Evolutionary conservation across 92 coral and sea anemone genomes (phyloP), one percentile per base, ranked within the genome.

Genomic region (Bergia puertoricense): DNA sequence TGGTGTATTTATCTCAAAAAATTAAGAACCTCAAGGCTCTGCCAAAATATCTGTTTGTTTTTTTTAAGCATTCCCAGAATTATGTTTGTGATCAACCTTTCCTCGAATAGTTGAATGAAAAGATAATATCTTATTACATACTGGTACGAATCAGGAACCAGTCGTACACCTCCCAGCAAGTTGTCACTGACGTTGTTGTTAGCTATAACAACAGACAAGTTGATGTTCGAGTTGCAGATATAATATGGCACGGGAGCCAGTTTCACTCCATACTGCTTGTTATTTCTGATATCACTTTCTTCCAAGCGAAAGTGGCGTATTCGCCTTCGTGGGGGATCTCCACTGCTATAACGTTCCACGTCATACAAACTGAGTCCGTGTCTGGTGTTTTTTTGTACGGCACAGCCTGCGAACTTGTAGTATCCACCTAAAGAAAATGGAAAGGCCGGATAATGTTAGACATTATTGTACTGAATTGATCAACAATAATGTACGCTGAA

Each of bases 301-400:
- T 36, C 30, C 1, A 92, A 46, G 39, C 45, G 51, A 11, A 90
- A 42, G 16, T 43, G 46, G 1, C 76, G 18, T 18, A 90, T 85
- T 11, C 85, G 89, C 38, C 90, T 72, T 40, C 65, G 81, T 5
- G 88, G 88, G 46, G 54, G 69, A 14, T 68, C 48, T 51, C 37
- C 51, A 15, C 76, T 38, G 45, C 48, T 37, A 54, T 18, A 73
- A 40, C 74, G 45, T 30, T 77, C 81, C 2, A 69, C 56, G 11
- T 92, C 92, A 66, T 13, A 77, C n/a, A 88, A 51, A 23, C 56
- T 66, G 20, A 92, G 57, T 0, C 94, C 94, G 14, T 87, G 46
- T 45, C 79, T 79, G 2, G 43, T 6, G 54, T 92, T 92, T 4
- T 38, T 76, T 46, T 78, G 68, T 14, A 71, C 44, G 0, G 75